Percentiles rank a stretch among this genome's conserved stretches.
Evolutionary conservation across 2,113 vertebrate species (phyloP).

Genomic region (Eleginops maclovinus): DNA sequence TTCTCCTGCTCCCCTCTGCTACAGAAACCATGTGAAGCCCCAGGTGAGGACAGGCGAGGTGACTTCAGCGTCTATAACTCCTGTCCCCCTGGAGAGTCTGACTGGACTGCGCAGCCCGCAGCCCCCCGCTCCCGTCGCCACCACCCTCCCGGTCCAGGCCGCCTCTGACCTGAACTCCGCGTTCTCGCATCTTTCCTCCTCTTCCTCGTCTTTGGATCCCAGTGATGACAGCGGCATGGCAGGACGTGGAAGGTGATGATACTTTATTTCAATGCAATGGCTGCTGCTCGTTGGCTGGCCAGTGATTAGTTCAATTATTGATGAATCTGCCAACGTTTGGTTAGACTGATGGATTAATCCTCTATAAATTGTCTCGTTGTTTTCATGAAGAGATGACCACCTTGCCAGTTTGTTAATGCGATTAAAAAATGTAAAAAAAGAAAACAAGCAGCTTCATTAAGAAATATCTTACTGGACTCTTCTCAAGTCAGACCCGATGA

Average conservation of each 20-base stretch:
- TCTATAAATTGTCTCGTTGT: neutral
- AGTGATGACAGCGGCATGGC: slow-evolving; percentile 85
- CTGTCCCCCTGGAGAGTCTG: slow-evolving; percentile 86
- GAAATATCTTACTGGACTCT: slow-evolving; percentile 6
- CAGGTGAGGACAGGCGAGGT: slow-evolving; percentile 86
- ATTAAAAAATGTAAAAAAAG: no score
- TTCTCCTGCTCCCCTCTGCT: neutral
- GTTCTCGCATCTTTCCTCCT: slow-evolving; percentile 81
- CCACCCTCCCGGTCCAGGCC: slow-evolving; percentile 69
- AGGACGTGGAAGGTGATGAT: slow-evolving; percentile 89
- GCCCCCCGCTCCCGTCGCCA: slow-evolving; percentile 68
- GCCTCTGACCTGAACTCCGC: slow-evolving; percentile 84
- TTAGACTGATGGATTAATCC: no score
- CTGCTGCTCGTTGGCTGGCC: neutral
- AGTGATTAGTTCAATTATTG: no score
- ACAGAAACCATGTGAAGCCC: slow-evolving; percentile 91
- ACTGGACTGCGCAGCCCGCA: slow-evolving; percentile 86
- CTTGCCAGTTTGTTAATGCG: slow-evolving; percentile 7
- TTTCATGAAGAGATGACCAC: slow-evolving; percentile 16
- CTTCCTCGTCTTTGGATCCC: slow-evolving; percentile 85
- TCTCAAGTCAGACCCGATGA: slow-evolving; percentile 60
- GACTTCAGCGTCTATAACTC: slow-evolving; percentile 73
- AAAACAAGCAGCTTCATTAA: slow-evolving; percentile 26
- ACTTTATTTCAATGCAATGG: neutral
- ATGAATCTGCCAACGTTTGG: no score